Conservation (phyloP, 2,113 vertebrate genomes). For the Typhlomys cinereus region DNA sequence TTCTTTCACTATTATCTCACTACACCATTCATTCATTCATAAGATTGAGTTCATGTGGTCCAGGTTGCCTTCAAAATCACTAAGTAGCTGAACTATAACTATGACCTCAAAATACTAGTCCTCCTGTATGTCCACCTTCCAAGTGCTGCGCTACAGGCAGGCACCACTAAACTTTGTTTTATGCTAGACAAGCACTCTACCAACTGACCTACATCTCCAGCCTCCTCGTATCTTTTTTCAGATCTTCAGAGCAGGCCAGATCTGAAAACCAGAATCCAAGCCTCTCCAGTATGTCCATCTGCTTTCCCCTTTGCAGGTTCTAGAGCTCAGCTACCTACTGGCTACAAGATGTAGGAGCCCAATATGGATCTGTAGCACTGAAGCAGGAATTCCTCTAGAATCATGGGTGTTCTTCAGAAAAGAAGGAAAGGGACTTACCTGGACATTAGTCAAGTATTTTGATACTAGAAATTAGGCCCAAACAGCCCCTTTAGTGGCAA, state of each 20-base stretch:
- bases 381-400: not conserved
- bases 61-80: no score
- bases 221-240: not conserved
- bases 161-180: not conserved
- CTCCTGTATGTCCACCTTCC: not conserved
- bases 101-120: no score
- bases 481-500: not conserved
- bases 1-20: not conserved
- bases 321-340: not conserved
- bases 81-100: no score
- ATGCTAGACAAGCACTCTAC: not conserved
- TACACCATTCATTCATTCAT: no score
- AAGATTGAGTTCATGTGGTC: no score
- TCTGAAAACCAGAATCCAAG: constrained; percentile 1
- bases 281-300: not conserved
- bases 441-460: not conserved
- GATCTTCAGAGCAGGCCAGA: not conserved
- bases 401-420: not conserved
- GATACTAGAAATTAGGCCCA: not conserved
- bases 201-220: not conserved
- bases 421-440: not conserved
- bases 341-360: not conserved
- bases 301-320: not conserved
- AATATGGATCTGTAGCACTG: not conserved
- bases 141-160: not conserved